Evolutionary conservation across 2,888 invertebrate genomes (phyloP).

Genomic region (Brachypterus glaber): DNA sequence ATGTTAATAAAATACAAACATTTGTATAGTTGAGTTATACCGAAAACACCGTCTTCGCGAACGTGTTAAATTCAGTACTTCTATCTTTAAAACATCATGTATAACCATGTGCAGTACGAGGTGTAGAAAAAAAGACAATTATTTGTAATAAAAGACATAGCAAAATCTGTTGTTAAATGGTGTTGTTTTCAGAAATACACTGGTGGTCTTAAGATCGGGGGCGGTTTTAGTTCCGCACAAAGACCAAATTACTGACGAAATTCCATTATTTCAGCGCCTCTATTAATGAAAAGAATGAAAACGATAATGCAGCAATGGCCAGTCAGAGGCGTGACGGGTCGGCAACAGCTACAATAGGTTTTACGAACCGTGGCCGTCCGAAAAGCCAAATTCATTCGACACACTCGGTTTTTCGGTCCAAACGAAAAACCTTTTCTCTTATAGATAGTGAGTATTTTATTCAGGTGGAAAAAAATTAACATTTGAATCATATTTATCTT

Average conservation of each 20-base stretch:
- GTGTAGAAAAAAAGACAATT: too few species aligned
- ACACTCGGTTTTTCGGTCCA: slow-evolving; percentile 12
- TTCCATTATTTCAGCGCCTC: slow-evolving; percentile 19
- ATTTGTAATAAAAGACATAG: too few species aligned
- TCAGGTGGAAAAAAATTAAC: not conserved
- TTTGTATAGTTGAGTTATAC: too few species aligned
- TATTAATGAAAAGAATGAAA: slow-evolving; percentile 22
- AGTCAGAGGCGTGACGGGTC: slow-evolving; percentile 22
- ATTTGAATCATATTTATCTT: too few species aligned
- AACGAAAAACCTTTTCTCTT: not conserved
- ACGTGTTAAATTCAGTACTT: too few species aligned
- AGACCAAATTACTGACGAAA: slow-evolving; percentile 14
- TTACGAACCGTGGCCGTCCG: slow-evolving; percentile 19
- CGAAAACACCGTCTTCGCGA: too few species aligned
- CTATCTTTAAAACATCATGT: too few species aligned
- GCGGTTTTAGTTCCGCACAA: slow-evolving; percentile 12
- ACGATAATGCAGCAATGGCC: slow-evolving; percentile 21
- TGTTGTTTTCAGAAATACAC: too few species aligned
- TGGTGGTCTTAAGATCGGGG: slow-evolving; percentile 1
- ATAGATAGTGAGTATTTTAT: too few species aligned
- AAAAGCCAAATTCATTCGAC: slow-evolving; percentile 20
- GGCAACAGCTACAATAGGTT: slow-evolving; percentile 18
- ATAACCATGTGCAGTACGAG: too few species aligned
- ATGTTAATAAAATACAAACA: too few species aligned
- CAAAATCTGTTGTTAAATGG: too few species aligned